Base-by-base conservation (phyloP, 2,888 invertebrate species). In the Ypsolopha scabrella region DNA sequence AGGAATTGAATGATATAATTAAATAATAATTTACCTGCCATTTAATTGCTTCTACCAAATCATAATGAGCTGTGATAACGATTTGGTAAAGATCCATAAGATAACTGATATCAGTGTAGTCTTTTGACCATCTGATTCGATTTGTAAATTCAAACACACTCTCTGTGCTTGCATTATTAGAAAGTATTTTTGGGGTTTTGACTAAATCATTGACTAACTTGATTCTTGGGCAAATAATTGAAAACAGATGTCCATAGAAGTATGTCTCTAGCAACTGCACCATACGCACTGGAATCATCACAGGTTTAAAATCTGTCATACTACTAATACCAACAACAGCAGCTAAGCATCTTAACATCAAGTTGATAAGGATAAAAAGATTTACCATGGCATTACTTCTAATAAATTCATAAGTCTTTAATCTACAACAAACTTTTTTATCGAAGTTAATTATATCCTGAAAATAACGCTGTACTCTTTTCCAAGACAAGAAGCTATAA, bases 31-130 rank as follows among this genome's bases (percentile, higher is more conserved):
- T 61, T 61, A 79, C 80, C 76, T 78, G 77, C 76, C 76, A 80
- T 57, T 77, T 78, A 24, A 79, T 66, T 1, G 78, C 72, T 52
- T 74, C 70, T 38, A 70, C 68, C 51, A 80, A 61, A 53, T 54
- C 67, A 47, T 72, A 68, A 39, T 72, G 72, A n/a, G 72, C 59
- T 52, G 66, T 70, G 8, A 73, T 70, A 13, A 72, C 58, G 33
- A 65, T 66, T 35, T 76, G 66, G 54, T 78, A 79, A 7, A 75
- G 61, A 46, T 75, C 66, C 70, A 77, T 75, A 50, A 75, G 52
- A 46, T 67, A 70, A 8, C 63, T 67, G 68, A 76, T 73, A 1
- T 43, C 36, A 24, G 11, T n/a, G 13, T 14, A 13, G 6, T 37
- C 14, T 37, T 24, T 48, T 8, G 13, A 11, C 2, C 8, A n/a